Conservation (phyloP, 1,140 invertebrate genomes). For the roundworm (Caenorhabditis elegans) region DNA sequence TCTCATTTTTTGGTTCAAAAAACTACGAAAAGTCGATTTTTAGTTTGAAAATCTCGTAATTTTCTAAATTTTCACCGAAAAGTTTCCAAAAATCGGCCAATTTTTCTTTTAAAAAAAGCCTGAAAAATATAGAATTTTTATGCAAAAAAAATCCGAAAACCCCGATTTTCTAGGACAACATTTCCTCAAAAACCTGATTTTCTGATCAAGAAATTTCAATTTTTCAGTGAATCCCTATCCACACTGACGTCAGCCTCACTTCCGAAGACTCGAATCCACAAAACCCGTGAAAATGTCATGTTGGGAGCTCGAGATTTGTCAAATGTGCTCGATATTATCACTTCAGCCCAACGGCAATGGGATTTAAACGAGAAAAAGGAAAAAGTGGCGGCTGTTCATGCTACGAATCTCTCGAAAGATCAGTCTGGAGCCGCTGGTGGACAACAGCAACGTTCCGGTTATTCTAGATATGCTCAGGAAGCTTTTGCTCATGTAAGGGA, state of each 20-base stretch:
- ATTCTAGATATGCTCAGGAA: not conserved
- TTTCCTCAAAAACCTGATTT: too few relatives aligned
- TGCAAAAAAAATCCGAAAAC: too few relatives aligned
- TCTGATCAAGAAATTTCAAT: not conserved
- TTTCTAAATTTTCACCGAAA: too few relatives aligned
- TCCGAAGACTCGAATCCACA: not conserved
- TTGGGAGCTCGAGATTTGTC: not conserved
- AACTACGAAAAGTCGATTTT: too few relatives aligned
- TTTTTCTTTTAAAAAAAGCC: too few relatives aligned
- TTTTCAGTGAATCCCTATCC: constrained; percentile 6
- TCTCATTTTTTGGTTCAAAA: too few relatives aligned
- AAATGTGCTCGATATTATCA: not conserved
- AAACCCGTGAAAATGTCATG: not conserved
- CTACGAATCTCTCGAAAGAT: not conserved
- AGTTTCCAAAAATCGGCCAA: too few relatives aligned
- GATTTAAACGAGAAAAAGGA: constrained; percentile 13
- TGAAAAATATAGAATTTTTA: too few relatives aligned
- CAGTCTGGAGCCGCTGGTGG: not conserved
- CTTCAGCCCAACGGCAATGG: not conserved
- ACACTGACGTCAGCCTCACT: not conserved
- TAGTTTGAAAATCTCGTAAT: too few relatives aligned
- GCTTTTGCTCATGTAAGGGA: constrained; percentile 5
- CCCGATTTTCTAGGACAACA: too few relatives aligned
- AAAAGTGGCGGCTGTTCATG: constrained; percentile 1
- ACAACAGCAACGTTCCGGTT: not conserved